Evolutionary conservation across 2,888 invertebrate genomes (phyloP), one percentile per base, ranked within the genome.

Genomic region (Drosophila demipolita): DNA sequence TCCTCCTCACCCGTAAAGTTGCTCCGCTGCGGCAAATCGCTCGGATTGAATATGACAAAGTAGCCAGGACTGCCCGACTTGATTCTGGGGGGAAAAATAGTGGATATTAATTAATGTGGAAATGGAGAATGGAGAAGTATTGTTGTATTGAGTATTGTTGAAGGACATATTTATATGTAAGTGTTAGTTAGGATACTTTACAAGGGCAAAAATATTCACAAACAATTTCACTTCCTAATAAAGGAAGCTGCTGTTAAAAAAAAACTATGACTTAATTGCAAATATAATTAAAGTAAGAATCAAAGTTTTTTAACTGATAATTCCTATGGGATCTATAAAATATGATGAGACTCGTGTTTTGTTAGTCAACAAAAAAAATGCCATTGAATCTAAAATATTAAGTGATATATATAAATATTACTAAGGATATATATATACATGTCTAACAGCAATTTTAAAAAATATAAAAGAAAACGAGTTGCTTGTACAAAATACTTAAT

Each of bases 21-120:
- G 57, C 95, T 95, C 3, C 91, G 91, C 11, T 93, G 93, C 5
- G 91, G 91, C 36, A 92, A 90, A 12, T 92, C 92, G 1, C 94
- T 94, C 20, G 96, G 95, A 93, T 97, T 97, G 87, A 95, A 95
- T 57, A 96, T 95, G 32, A 96, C 95, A 82, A 96, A 93, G 93
- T 95, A 96, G 26, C 97, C 97, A 1, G 96, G 96, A 93, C 95
- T 96, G 0, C 96, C 96, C 23, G 95, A 93, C 92, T 96, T 96
- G 91, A 96, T 94, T 93, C 97, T 97, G 66, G 20, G 53, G n/a
- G 0, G 57, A 42, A 32, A 36, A 20, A 9, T 15, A 32, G 32
- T 23, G 20, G 2, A 36, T 3, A 52, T 78, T 71, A 36, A 33
- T 52, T 3, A 23, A 45, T 23, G 23, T 26, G 7, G n/a, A 6